Conservation (phyloP, 2,797 vertebrate genomes). For the Phylloscopus collybita region DNA sequence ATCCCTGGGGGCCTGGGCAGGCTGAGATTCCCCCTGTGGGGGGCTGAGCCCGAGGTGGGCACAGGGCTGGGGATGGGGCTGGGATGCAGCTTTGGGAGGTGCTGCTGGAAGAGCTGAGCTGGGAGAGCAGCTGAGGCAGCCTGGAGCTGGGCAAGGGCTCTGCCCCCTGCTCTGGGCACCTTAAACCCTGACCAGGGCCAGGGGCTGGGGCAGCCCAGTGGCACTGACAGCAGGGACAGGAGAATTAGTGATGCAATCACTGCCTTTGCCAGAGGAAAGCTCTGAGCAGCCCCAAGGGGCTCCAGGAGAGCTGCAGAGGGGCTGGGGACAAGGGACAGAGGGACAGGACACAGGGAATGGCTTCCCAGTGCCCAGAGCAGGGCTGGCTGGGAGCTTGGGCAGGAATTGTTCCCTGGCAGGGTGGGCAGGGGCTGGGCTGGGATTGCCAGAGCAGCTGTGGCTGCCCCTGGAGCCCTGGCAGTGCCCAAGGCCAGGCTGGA, state of each 20-base stretch:
- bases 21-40: not conserved
- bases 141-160: not conserved
- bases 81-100: accelerated
- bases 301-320: not conserved
- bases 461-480: not conserved
- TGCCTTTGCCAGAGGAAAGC: not conserved
- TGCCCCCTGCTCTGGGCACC: not conserved
- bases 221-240: not conserved
- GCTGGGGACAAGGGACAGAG: not conserved
- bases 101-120: not conserved
- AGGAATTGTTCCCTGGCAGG: not conserved
- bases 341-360: not conserved
- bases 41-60: not conserved
- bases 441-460: not conserved
- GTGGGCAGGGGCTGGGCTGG: not conserved
- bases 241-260: too few relatives aligned
- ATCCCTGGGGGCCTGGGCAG: not conserved
- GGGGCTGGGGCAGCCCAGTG: not conserved
- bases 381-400: not conserved
- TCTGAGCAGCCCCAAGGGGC: not conserved
- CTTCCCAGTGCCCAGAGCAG: not conserved
- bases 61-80: not conserved
- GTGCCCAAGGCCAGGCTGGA: not conserved
- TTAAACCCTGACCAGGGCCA: not conserved
- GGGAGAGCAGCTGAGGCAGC: not conserved